Evolutionary conservation across 1,140 invertebrate genomes (phyloP).

Genomic region (Brachionus manjavacas): DNA sequence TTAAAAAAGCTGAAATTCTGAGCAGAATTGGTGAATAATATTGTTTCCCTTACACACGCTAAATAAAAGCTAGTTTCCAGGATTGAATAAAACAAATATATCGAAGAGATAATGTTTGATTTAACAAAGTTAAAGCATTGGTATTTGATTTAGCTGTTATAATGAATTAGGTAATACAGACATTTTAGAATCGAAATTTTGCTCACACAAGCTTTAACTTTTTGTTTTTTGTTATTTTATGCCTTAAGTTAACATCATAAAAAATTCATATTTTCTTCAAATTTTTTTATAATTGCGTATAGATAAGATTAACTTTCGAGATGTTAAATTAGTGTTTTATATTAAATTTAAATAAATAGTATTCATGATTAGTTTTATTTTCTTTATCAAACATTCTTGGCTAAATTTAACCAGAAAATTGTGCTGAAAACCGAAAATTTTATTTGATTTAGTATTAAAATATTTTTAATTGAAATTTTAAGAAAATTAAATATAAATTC

Average conservation of each 20-base stretch:
- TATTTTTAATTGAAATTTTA: too few relatives aligned
- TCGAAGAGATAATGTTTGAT: not conserved
- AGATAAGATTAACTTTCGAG: not conserved
- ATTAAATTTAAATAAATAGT: too few relatives aligned
- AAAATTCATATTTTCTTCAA: not conserved
- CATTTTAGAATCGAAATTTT: not conserved
- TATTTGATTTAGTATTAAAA: too few relatives aligned
- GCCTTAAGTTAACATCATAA: not conserved
- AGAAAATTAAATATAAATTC: too few relatives aligned
- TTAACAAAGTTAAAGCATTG: not conserved
- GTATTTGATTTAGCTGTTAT: not conserved
- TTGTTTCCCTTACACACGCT: not conserved
- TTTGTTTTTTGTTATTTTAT: not conserved
- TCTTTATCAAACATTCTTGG: too few relatives aligned
- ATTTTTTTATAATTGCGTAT: not conserved
- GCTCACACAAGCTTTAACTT: not conserved
- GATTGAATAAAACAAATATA: not conserved
- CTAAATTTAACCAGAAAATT: too few relatives aligned
- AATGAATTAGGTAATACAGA: not conserved
- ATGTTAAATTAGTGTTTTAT: too few relatives aligned
- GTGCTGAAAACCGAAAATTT: too few relatives aligned
- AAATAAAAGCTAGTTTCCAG: not conserved
- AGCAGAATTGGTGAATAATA: not conserved
- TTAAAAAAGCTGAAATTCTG: not conserved
- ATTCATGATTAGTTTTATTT: too few relatives aligned